Conservation (phyloP, 2,888 invertebrate genomes). For the Folsomia candida region DNA sequence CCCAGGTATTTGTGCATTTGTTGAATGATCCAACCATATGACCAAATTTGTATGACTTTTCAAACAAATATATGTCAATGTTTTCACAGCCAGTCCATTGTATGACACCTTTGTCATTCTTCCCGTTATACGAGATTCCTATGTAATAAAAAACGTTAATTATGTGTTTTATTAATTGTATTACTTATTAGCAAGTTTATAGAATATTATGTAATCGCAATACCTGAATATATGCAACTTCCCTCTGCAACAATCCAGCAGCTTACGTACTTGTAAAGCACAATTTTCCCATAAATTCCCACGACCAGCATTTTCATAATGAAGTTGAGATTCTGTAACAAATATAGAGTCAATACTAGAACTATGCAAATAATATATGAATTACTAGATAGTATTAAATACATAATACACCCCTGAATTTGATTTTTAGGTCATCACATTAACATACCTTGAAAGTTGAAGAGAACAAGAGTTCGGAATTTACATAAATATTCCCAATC, state of each 20-base stretch:
- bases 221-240: conserved; percentile 64
- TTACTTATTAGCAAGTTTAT: conserved; percentile 5
- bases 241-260: conserved; percentile 91
- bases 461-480: conserved; percentile 69
- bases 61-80: conserved; percentile 76
- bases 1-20: conserved; percentile 92
- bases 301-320: conserved; percentile 62
- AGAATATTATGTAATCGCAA: neutral
- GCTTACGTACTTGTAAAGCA: conserved; percentile 86
- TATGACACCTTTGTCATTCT: conserved; percentile 61
- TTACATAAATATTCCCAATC: conserved; percentile 67
- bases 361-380: too few relatives aligned
- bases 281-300: conserved; percentile 80
- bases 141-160: conserved; percentile 46
- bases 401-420: neutral
- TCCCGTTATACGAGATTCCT: conserved; percentile 82
- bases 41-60: conserved; percentile 77
- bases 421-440: neutral
- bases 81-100: conserved; percentile 89
- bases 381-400: too few relatives aligned
- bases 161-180: neutral
- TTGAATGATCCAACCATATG: conserved; percentile 91
- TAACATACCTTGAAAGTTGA: conserved; percentile 54
- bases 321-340: conserved; percentile 39
- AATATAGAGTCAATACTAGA: too few relatives aligned